These are phyloP conservation scores for Diorhabda carinulata DNA, from an alignment of 1,140 invertebrate genomes.

Conservation along the genomic window DNA sequence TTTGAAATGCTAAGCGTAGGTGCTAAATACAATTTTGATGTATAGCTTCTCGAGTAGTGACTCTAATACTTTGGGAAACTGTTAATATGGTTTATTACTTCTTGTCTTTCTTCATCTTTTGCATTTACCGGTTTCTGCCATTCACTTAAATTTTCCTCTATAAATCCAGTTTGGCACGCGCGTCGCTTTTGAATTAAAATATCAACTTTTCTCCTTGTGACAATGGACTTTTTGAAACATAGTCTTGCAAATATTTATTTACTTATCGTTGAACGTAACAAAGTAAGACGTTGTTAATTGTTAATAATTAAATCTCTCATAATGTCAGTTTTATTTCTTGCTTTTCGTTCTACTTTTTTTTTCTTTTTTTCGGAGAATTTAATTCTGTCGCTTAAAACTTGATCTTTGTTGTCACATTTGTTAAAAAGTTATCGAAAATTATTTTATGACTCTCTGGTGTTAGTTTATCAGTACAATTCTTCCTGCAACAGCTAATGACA, in stretches of 20 bases:
- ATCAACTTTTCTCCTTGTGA: conserved; percentile 5
- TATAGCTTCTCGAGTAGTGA: background rate
- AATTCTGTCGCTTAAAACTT: conserved; percentile 1
- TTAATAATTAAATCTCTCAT: background rate
- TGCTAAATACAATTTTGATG: conserved; percentile 5
- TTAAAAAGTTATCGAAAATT: conserved; percentile 1
- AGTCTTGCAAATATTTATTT: conserved; percentile 5
- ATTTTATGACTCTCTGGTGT: background rate
- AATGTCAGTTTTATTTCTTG: background rate
- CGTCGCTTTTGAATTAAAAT: conserved; percentile 5
- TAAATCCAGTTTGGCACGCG: conserved; percentile 1
- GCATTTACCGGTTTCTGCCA: background rate
- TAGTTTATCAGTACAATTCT: conserved; percentile 1
- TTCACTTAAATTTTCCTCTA: conserved; percentile 1
- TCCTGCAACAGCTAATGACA: background rate
- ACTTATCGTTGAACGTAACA: conserved; percentile 3
- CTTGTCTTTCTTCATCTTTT: conserved; percentile 5
- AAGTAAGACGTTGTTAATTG: conserved; percentile 1
- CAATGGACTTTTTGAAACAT: conserved; percentile 1
- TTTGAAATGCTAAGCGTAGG: background rate
- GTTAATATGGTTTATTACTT: conserved; percentile 4
- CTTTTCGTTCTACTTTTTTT: conserved; percentile 2
- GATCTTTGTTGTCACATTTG: conserved; percentile 1
- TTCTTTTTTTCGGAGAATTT: background rate
- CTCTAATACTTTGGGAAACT: background rate